Evolutionary conservation across 2,797 vertebrate genomes (phyloP).

Genomic region (Microctenopoma lineatum): DNA sequence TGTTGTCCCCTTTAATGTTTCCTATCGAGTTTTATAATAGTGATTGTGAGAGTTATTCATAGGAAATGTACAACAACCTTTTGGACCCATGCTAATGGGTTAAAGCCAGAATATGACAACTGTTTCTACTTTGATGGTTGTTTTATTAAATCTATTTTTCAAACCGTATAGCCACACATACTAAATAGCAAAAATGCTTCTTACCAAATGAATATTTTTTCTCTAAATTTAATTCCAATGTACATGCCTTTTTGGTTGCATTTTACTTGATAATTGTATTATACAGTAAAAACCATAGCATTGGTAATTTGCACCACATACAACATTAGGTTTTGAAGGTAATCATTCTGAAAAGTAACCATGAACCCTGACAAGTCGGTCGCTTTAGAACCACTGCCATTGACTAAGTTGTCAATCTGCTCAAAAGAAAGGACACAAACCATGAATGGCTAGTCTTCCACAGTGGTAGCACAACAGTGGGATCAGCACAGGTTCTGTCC

Average conservation of each 20-base stretch:
- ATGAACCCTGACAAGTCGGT: constrained; percentile 12
- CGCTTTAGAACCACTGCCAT: not conserved
- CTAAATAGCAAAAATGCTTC: no score
- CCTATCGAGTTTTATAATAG: not conserved
- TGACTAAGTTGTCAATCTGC: constrained; percentile 9
- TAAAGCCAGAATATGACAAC: no score
- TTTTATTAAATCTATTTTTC: no score
- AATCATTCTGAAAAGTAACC: not conserved
- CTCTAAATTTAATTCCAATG: no score
- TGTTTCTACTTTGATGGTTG: no score
- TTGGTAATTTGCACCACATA: not conserved
- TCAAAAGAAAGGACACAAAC: constrained; percentile 9
- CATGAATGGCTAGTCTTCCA: constrained; percentile 13
- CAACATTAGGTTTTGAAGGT: not conserved
- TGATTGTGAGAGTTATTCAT: no score
- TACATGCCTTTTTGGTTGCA: no score
- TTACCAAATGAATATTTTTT: no score
- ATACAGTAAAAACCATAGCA: not conserved
- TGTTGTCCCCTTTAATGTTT: not conserved
- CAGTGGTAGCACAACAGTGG: constrained; percentile 34
- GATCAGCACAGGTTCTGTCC: constrained; percentile 66
- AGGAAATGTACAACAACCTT: not conserved
- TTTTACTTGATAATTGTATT: not conserved
- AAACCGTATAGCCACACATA: no score
- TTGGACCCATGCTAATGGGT: not conserved